Evolutionary conservation across 2,888 invertebrate genomes (phyloP).

Genomic region (Latrodectus hesperus): DNA sequence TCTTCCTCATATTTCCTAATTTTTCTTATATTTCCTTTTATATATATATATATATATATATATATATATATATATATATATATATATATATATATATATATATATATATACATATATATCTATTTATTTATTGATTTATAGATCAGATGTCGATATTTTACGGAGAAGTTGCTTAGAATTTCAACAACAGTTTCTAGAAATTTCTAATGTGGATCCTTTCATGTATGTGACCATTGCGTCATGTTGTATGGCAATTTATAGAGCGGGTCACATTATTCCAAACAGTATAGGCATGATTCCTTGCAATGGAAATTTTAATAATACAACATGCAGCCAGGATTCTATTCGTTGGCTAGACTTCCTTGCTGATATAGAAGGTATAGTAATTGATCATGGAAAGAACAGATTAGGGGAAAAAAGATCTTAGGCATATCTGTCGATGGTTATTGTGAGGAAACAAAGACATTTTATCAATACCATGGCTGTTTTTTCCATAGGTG

Average conservation of each 20-base stretch:
- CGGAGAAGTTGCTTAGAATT: not conserved
- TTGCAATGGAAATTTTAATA: not conserved
- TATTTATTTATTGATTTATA: not conserved
- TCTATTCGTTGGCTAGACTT: not conserved
- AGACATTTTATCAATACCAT: not conserved
- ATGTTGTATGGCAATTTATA: not conserved
- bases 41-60: too few species aligned
- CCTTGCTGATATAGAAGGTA: not conserved
- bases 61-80: too few species aligned
- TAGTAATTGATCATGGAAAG: not conserved
- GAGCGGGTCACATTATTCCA: not conserved
- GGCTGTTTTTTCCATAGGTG: conserved; percentile 2
- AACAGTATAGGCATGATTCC: not conserved
- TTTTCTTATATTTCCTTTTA: too few species aligned
- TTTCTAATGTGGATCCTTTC: not conserved
- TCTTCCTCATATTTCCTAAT: too few species aligned
- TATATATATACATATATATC: too few species aligned
- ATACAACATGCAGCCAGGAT: not conserved
- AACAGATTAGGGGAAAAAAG: not conserved
- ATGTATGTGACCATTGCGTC: not conserved
- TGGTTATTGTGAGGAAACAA: not conserved
- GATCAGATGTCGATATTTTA: not conserved
- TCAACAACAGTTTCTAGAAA: not conserved
- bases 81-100: too few species aligned
- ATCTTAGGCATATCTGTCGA: not conserved